These are phyloP conservation scores for Saturnia pavonia DNA, from an alignment of 2,888 invertebrate genomes.

Conservation along the genomic window DNA sequence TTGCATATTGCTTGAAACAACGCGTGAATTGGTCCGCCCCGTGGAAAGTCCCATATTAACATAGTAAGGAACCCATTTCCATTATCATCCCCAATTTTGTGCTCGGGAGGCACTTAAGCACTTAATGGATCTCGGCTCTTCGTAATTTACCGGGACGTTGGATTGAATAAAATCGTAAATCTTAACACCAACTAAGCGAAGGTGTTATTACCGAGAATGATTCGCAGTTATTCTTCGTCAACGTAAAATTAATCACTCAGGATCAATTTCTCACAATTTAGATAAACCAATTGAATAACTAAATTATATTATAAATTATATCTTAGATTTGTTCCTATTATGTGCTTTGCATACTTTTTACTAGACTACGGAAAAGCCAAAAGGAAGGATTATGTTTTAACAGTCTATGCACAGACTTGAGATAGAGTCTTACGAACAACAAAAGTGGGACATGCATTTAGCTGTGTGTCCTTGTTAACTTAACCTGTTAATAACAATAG, in stretches of 20 bases:
- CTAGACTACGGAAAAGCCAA: too few relatives aligned
- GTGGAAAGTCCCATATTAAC: conserved; percentile 73
- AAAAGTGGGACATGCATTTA: too few relatives aligned
- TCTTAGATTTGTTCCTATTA: background rate
- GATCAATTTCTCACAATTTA: conserved; percentile 35
- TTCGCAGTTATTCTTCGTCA: conserved; percentile 59
- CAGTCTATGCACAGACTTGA: too few relatives aligned
- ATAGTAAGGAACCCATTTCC: conserved; percentile 77
- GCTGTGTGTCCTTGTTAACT: too few relatives aligned
- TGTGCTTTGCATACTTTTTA: too few relatives aligned
- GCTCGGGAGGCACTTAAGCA: conserved; percentile 80
- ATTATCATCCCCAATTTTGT: conserved; percentile 80
- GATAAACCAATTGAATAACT: background rate
- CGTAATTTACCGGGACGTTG: conserved; percentile 76
- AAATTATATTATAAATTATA: background rate
- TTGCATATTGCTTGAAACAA: conserved; percentile 61
- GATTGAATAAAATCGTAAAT: conserved; percentile 80
- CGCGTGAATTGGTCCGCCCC: conserved; percentile 62
- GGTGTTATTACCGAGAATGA: conserved; percentile 72
- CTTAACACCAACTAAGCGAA: conserved; percentile 68
- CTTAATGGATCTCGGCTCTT: conserved; percentile 78
- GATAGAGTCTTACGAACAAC: too few relatives aligned
- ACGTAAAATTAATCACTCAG: conserved; percentile 48
- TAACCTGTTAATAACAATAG: too few relatives aligned
- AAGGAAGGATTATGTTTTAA: too few relatives aligned